A percentile compares a stretch with the other conserved stretches of the same genome.
Evolutionary conservation across 2,888 invertebrate species (phyloP).

Genomic region (Phrixothrix hirtus): DNA sequence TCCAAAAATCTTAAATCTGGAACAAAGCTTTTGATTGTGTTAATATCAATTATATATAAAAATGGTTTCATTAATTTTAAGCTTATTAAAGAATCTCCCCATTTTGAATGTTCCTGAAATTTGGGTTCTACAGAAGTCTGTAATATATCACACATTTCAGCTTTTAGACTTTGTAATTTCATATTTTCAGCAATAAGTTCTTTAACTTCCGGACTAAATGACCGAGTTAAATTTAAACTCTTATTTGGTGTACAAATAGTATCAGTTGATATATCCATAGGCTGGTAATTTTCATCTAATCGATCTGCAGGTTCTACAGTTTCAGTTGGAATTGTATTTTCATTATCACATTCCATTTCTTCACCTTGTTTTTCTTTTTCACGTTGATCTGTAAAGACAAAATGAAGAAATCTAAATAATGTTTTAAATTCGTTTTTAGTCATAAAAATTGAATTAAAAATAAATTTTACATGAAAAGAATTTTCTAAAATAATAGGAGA

Average conservation of each 20-base stretch:
- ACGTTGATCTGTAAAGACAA: background rate
- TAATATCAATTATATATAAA: conserved; percentile 42
- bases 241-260: conserved; percentile 15
- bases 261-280: conserved; percentile 8
- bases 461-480: no score
- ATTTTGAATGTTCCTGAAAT: conserved; percentile 5
- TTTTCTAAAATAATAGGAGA: no score
- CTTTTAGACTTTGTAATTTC: conserved; percentile 14
- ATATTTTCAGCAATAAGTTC: conserved; percentile 11
- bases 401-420: no score
- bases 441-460: no score
- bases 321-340: background rate
- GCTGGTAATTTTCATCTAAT: conserved; percentile 12
- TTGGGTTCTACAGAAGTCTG: conserved; percentile 6
- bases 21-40: conserved; percentile 47
- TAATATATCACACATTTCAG: conserved; percentile 4
- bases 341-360: background rate
- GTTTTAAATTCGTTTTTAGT: no score
- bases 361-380: background rate
- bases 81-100: conserved; percentile 31
- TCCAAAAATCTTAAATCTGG: conserved; percentile 47
- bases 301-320: conserved; percentile 2
- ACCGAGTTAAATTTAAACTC: conserved; percentile 11
- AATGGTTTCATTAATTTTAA: conserved; percentile 19
- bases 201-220: conserved; percentile 11